phyloP scores from a whole-genome alignment of 1,140 invertebrate genomes.

The Saccostrea cuccullata region DNA sequence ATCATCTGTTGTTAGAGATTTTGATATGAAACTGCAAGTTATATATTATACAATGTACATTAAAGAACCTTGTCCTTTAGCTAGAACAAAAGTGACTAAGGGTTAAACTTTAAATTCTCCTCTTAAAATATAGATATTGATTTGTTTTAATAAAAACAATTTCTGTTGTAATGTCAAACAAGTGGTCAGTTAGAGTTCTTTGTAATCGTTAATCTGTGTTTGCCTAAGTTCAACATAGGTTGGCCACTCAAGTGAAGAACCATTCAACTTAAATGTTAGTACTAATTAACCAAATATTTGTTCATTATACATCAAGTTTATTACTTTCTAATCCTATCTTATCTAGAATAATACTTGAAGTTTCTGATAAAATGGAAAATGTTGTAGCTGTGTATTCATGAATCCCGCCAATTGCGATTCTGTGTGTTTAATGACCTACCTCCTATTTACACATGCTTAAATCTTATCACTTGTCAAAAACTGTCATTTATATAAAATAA shows the following conservation, averaged over 20 bases:
- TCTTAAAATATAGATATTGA: not conserved
- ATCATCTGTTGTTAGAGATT: too few species aligned
- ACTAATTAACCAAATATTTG: slow-evolving; percentile 31
- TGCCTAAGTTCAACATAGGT: slow-evolving; percentile 9
- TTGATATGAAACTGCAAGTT: too few species aligned
- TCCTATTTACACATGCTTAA: not conserved
- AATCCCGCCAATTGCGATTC: not conserved
- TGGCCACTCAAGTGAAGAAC: not conserved
- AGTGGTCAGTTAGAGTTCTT: not conserved
- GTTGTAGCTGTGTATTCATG: not conserved
- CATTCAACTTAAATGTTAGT: not conserved
- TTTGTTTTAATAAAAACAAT: slow-evolving; percentile 12
- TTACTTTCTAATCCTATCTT: slow-evolving; percentile 33
- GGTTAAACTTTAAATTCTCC: not conserved
- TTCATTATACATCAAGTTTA: slow-evolving; percentile 26
- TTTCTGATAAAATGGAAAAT: not conserved
- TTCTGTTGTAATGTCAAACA: slow-evolving; percentile 21
- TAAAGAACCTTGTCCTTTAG: not conserved
- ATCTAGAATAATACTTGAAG: slow-evolving; percentile 14
- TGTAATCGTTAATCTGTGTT: not conserved
- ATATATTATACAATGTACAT: too few species aligned
- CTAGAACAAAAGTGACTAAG: not conserved
- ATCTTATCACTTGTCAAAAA: slow-evolving; percentile 10
- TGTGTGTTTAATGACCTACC: not conserved
- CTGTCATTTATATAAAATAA: not conserved